Evolutionary conservation across 2,888 invertebrate genomes (phyloP), one percentile per base, ranked within the genome.

Genomic region (Heliconius charithonia): DNA sequence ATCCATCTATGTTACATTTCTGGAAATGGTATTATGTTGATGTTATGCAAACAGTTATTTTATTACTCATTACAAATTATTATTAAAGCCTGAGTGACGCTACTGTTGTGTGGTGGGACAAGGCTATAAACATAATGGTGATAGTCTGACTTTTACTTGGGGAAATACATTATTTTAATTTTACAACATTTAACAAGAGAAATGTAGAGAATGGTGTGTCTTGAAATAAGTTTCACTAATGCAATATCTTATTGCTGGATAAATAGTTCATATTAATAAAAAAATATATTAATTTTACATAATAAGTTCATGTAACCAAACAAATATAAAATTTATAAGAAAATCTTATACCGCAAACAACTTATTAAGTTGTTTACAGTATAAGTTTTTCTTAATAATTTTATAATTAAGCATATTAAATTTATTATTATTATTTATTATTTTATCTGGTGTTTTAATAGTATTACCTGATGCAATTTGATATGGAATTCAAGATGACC

Each of bases 1-100:
- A 99, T 22, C 97, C 97, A 85, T 97, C 97, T 75, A 97, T 96
- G 75, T 97, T 97, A 88, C 98, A 99, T 89, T 96, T 95, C 90
- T 95, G 89, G 77, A 93, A 83, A 71, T 71, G 67, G 72, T 51
- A 67, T 29, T n/a, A 56, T 29, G n/a, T 51, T 41, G 67, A 25
- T 22, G 29, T 75, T 51, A 59, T 59, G 12, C 12, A 59, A n/a
- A n/a, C 4, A 59, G n/a, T n/a, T n/a, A n/a, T n/a, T 56, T n/a
- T n/a, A n/a, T n/a, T 56, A 29, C 29, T 29, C 3, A 29, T n/a
- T n/a, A 56, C 0, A n/a, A 59, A 12, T 4, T 59, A 59, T 51
- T 51, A 51, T 7, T 51, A 51, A 51, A 22, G 22, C 22, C 22
- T 51, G 19, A 51, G 51, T 3, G 2, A 7, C 2, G 2, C 7